Evolutionary conservation across 37 sponge, comb jelly and placozoan genomes (phyloP).

Genomic region (Oscarella lobularis): DNA sequence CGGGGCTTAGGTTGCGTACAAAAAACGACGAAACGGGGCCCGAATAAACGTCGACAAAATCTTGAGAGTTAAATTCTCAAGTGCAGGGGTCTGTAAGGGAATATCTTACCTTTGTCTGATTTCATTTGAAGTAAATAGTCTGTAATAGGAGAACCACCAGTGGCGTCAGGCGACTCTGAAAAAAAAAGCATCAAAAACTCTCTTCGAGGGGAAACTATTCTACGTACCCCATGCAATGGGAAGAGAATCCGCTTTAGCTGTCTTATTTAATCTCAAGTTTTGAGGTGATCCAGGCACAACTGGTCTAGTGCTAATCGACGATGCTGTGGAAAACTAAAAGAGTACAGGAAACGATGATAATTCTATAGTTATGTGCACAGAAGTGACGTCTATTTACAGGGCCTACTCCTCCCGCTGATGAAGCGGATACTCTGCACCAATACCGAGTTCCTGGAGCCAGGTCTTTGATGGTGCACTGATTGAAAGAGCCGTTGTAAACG

Average conservation of each 20-base stretch:
- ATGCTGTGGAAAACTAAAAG: neutral
- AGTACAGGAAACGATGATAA: too few relatives aligned
- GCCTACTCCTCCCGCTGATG: neutral
- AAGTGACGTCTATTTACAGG: too few relatives aligned
- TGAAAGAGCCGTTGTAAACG: neutral
- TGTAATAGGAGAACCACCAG: neutral
- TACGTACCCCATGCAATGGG: neutral
- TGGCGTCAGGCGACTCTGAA: neutral
- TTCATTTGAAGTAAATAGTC: neutral
- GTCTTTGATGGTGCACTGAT: neutral
- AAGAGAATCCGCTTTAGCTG: neutral
- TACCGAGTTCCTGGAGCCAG: neutral
- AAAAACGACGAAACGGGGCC: neutral
- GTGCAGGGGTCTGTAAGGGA: too few relatives aligned
- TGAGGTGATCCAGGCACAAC: neutral
- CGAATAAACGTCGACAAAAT: neutral
- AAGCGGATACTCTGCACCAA: neutral
- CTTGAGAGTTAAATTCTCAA: neutral
- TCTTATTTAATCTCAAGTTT: neutral
- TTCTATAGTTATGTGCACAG: too few relatives aligned
- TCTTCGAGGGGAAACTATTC: too few relatives aligned
- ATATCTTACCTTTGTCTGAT: neutral
- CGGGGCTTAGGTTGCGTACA: neutral
- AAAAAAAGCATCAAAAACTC: neutral
- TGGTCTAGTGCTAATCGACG: neutral